These are phyloP conservation scores for Macrobrachium rosenbergii DNA, from an alignment of 1,140 invertebrate genomes.

Conservation along the genomic window DNA sequence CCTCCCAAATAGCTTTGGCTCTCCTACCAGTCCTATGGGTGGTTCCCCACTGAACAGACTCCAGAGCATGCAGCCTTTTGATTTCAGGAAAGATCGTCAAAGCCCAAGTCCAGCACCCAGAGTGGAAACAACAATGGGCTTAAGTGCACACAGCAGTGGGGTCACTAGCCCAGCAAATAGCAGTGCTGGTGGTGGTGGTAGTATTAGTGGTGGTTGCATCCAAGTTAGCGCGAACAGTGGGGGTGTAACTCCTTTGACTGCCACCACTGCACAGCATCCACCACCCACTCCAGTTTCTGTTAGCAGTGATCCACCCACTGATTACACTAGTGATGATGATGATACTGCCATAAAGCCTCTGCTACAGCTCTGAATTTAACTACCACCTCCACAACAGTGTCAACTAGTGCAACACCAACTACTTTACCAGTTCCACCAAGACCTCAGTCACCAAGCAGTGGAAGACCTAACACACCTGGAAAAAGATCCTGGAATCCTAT, in stretches of 20 bases:
- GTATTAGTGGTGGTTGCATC: constrained; percentile 11
- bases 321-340: constrained; percentile 56
- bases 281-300: constrained; percentile 54
- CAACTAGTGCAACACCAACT: constrained; percentile 54
- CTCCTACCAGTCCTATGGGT: constrained; percentile 60
- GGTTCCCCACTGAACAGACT: constrained; percentile 86
- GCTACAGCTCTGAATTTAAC: constrained; percentile 62
- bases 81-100: constrained; percentile 84
- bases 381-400: constrained; percentile 61
- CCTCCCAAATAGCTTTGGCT: constrained; percentile 70
- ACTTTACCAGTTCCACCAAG: constrained; percentile 59
- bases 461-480: constrained; percentile 74
- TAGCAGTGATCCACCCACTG: constrained; percentile 55
- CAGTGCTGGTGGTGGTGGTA: constrained; percentile 30
- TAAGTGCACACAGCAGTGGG: constrained; percentile 66
- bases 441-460: constrained; percentile 43
- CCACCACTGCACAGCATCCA: constrained; percentile 39
- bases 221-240: constrained; percentile 48
- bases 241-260: constrained; percentile 41
- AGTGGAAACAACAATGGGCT: constrained; percentile 49
- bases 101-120: constrained; percentile 69
- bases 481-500: constrained; percentile 91
- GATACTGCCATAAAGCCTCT: constrained; percentile 45
- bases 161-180: constrained; percentile 51
- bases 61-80: constrained; percentile 95